Evolutionary conservation across 2,113 vertebrate genomes (phyloP), one percentile per base, ranked within the genome.

Genomic region (Periophthalmus modestus): DNA sequence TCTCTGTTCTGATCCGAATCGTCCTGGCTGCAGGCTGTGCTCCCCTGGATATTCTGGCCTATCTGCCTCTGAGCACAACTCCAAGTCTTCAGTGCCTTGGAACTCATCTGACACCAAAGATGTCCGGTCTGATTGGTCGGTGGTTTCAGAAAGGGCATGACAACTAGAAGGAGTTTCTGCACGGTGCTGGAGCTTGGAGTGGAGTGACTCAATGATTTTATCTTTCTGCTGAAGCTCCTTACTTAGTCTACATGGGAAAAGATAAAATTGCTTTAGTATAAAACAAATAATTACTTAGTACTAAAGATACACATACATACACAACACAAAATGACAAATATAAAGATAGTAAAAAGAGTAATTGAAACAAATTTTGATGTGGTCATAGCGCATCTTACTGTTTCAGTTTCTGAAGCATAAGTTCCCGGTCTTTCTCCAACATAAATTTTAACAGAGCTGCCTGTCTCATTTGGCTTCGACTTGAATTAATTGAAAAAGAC

Each of bases 171-270:
- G 95, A 0, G 94, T 96, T 57, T 95, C 93, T 0, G 94, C 93
- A n/a, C 74, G 88, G 24, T 92, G 93, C 16, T 95, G 94, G 63
- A 98, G 92, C 82, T 96, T 96, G 2, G 93, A 95, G 89, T 96
- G 95, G 23, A 97, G 93, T 1, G 92, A 95, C 78, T 97, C 93
- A 0, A 97, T 97, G 86, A 97, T 93, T 79, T 95, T 94, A 77
- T 98, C 95, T 86, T 97, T 98, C 82, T 96, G 95, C 79, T 95
- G 95, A 14, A 97, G 94, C 85, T 98, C 96, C 71, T 81, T 94
- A 73, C 93, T 97, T 68, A 98, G 88, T 86, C 97, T 99, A 75
- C 0, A 72, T 0, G 18, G 46, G 62, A 72, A 78, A 13, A 69
- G 61, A 9, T 28, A 68, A 0, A 15, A 74, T 2, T 73, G 70